Evolutionary conservation across 2,888 invertebrate genomes (phyloP).

Genomic region (Pachymerium ferrugineum): DNA sequence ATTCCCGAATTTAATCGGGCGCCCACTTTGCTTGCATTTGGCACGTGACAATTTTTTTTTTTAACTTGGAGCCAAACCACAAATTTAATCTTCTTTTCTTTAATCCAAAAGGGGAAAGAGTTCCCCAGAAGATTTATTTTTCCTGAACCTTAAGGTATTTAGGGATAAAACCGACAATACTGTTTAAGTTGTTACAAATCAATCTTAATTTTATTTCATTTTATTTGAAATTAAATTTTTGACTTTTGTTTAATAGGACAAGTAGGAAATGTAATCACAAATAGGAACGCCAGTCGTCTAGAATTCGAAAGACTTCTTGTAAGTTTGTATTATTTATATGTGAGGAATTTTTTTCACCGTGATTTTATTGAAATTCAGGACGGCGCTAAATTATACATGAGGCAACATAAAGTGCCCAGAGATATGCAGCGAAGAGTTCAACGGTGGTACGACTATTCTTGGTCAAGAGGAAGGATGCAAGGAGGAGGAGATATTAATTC

Average conservation of each 20-base stretch:
- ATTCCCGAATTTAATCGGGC: no score
- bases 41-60: no score
- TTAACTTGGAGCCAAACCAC: no score
- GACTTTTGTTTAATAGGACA: conserved; percentile 67
- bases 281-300: conserved; percentile 88
- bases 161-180: background rate
- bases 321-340: conserved; percentile 39
- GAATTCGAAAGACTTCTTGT: conserved; percentile 86
- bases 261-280: conserved; percentile 96
- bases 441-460: conserved; percentile 96
- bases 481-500: conserved; percentile 96
- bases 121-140: no score
- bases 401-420: conserved; percentile 92
- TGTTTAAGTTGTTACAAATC: background rate
- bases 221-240: no score
- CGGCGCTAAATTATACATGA: conserved; percentile 95
- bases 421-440: conserved; percentile 94
- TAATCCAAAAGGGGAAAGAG: no score
- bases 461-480: conserved; percentile 92
- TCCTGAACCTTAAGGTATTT: no score
- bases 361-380: conserved; percentile 52
- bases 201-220: background rate
- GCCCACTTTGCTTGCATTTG: no score
- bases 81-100: no score
- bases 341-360: background rate